Evolutionary conservation across 2,888 invertebrate genomes (phyloP), one percentile per base, ranked within the genome.

Genomic region (Drosophila mayaguana): DNA sequence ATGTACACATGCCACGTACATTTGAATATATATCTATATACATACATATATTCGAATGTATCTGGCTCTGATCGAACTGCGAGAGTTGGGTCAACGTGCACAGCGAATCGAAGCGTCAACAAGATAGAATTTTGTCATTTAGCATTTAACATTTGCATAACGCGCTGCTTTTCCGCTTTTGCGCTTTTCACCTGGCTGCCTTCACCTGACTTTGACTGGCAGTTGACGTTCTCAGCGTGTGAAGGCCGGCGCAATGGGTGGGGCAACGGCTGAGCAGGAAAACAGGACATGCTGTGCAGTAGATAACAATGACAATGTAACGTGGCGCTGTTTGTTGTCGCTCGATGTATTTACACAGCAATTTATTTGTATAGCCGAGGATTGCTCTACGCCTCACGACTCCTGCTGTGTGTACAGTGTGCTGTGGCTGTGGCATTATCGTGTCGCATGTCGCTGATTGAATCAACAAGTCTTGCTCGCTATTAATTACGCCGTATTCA

Each of bases 241-340:
- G 42, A 22, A 11, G 38, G 16, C 43, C 5, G 14, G 11, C 16
- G 14, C 18, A 56, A 8, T 6, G 20, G 18, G 25, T n/a, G 16
- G 20, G 40, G 4, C 28, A 28, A 28, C 7, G 28, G 28, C 8
- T 7, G 8, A 28, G 2, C 28, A 28, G 28, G 28, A 28, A 18
- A 18, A 43, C 51, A 65, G 65, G 70, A 70, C 63, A 72, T 67
- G 64, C 54, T 54, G 36, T 72, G 68, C 73, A 75, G 80, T 70
- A 72, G 88, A 78, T 88, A 85, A 70, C 78, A 86, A 72, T 75
- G 78, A 81, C 81, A 83, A 72, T 85, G 80, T 50, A 32, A 72
- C 74, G 46, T 62, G 42, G 66, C 63, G 62, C 32, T 73, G 65
- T 40, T 53, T 68, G 42, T 51, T 76, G 72, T 64, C 51, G 61